Evolutionary conservation across 2,113 vertebrate species (phyloP).

Genomic region (Trogon melanurus): DNA sequence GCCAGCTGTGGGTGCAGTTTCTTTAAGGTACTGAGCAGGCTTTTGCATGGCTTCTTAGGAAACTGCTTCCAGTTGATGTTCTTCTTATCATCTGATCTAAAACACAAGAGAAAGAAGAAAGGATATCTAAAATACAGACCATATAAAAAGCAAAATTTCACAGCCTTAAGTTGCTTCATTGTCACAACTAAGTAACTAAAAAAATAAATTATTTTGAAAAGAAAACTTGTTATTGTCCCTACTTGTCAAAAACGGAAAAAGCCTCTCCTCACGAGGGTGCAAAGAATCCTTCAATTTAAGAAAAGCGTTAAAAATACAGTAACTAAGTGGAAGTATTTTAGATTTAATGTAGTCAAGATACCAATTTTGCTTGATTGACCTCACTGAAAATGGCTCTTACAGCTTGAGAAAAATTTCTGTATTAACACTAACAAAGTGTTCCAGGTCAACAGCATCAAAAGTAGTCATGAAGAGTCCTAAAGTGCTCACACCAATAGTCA

Average conservation of each 20-base stretch:
- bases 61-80: constrained; percentile 93
- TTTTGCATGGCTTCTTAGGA: constrained; percentile 96
- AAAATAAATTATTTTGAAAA: neutral
- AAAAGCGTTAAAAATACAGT: neutral
- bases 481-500: too few species aligned
- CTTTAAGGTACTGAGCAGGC: constrained; percentile 84
- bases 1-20: constrained; percentile 88
- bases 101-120: neutral
- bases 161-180: neutral
- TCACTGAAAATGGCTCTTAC: neutral
- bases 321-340: neutral
- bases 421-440: neutral
- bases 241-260: neutral
- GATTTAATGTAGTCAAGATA: neutral
- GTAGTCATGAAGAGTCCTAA: neutral
- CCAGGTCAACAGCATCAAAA: neutral
- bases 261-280: neutral
- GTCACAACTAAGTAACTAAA: neutral
- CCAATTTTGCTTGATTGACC: neutral
- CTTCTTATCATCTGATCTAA: constrained; percentile 95
- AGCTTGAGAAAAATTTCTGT: neutral
- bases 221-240: neutral
- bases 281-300: neutral
- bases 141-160: neutral
- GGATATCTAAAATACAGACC: neutral